Percentiles rank a stretch among this genome's conserved stretches.
Evolutionary conservation across 2,888 invertebrate genomes (phyloP).

Genomic region (Drosophila trichaetosa): DNA sequence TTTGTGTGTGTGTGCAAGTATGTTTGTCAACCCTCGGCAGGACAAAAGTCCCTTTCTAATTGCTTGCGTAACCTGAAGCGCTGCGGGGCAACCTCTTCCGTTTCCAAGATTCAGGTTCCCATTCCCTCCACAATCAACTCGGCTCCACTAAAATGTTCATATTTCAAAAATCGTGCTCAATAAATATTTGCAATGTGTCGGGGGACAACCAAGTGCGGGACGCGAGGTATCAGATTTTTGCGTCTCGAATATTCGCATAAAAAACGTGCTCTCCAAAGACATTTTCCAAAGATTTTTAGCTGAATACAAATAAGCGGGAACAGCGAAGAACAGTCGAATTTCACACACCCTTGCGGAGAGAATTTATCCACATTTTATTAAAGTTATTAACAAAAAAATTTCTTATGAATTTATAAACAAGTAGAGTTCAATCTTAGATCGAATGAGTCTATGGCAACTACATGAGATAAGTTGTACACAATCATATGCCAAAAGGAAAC

Average conservation of each 20-base stretch:
- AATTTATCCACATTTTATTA: not conserved
- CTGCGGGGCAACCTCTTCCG: constrained; percentile 50
- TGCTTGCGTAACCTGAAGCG: constrained; percentile 77
- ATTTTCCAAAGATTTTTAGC: constrained; percentile 61
- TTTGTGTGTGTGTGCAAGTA: constrained; percentile 30
- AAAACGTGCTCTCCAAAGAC: constrained; percentile 69
- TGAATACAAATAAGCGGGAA: constrained; percentile 17
- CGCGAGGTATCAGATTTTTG: not conserved
- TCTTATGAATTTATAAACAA: not conserved
- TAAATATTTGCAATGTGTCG: constrained; percentile 70
- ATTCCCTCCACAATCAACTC: constrained; percentile 5
- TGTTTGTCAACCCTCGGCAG: constrained; percentile 64
- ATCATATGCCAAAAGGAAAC: not conserved
- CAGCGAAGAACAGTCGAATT: not conserved
- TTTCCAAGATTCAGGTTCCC: constrained; percentile 26
- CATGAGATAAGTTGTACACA: not conserved
- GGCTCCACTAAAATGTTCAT: constrained; percentile 67
- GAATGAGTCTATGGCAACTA: not conserved
- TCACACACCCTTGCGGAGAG: not conserved
- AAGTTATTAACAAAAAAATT: not conserved
- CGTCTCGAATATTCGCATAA: constrained; percentile 41
- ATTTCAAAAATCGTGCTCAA: constrained; percentile 78
- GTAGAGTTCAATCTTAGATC: not conserved
- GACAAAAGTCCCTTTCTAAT: constrained; percentile 72
- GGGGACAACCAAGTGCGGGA: constrained; percentile 14